A percentile compares a stretch with the other conserved stretches of the same genome.
These are phyloP conservation scores for Bruchidius siliquastri DNA, from an alignment of 2,888 invertebrate genomes.

Conservation along the genomic window DNA sequence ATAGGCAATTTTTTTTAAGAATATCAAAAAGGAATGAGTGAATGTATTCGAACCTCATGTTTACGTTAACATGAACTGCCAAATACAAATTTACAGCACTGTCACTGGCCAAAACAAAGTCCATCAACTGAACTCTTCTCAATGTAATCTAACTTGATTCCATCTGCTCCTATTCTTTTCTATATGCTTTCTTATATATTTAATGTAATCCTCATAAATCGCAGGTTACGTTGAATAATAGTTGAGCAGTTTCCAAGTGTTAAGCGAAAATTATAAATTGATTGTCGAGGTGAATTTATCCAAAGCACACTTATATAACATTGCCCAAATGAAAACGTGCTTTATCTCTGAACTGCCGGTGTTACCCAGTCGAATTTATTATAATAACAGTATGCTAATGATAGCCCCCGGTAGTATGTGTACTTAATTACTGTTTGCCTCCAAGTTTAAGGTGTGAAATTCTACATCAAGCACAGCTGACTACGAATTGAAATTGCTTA, in stretches of 20 bases:
- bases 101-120: too few species aligned
- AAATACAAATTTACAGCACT: too few species aligned
- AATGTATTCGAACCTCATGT: too few species aligned
- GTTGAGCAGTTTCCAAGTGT: not conserved
- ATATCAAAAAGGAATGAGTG: too few species aligned
- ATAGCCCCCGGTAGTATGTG: conserved; percentile 20
- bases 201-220: too few species aligned
- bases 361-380: conserved; percentile 22
- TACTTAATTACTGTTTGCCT: conserved; percentile 29
- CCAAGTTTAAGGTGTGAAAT: conserved; percentile 26
- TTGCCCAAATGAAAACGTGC: conserved; percentile 26
- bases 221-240: too few species aligned
- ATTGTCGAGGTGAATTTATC: not conserved
- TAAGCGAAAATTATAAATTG: not conserved
- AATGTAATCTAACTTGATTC: too few species aligned
- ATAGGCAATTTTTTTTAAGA: too few species aligned
- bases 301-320: conserved; percentile 12
- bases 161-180: too few species aligned
- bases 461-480: conserved; percentile 25
- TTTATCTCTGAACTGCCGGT: conserved; percentile 20
- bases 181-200: too few species aligned
- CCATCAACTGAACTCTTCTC: too few species aligned
- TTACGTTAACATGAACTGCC: too few species aligned
- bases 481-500: conserved; percentile 30
- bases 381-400: conserved; percentile 26